A percentile compares a stretch with the other conserved stretches of the same genome.
Evolutionary conservation across 2,888 invertebrate genomes (phyloP).

Genomic region (Ectemnius cavifrons): DNA sequence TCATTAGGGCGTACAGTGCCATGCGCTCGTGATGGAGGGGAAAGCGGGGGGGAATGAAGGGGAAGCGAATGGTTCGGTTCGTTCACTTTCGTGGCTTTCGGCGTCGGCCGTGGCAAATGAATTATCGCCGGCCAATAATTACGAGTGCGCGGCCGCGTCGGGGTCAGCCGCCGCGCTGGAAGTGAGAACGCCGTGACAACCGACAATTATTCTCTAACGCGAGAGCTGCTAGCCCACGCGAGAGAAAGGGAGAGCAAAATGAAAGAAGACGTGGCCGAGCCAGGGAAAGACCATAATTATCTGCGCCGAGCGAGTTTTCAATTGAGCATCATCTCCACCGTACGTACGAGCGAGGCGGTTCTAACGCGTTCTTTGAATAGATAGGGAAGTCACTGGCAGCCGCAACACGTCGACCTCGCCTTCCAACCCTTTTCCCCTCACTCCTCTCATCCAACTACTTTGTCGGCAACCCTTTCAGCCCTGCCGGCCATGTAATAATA

Average conservation of each 20-base stretch:
- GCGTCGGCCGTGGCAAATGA: conserved; percentile 34
- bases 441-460: not conserved
- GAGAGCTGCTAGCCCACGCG: conserved; percentile 32
- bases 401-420: too few species aligned
- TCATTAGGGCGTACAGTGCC: conserved; percentile 48
- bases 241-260: not conserved
- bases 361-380: too few species aligned
- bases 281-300: conserved; percentile 52
- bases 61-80: not conserved
- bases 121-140: conserved; percentile 52
- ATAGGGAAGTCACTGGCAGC: too few species aligned
- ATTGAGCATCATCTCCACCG: conserved; percentile 14
- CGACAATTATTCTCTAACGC: conserved; percentile 55
- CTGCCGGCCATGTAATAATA: conserved; percentile 2
- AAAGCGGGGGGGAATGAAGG: not conserved
- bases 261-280: conserved; percentile 29
- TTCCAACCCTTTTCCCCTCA: not conserved
- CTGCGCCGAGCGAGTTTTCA: conserved; percentile 34
- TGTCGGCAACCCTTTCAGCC: not conserved
- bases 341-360: not conserved
- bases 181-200: conserved; percentile 52
- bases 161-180: conserved; percentile 34
- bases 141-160: conserved; percentile 49
- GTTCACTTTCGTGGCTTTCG: conserved; percentile 18
- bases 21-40: not conserved